Evolutionary conservation across 2,797 vertebrate genomes (phyloP), one percentile per base, ranked within the genome.

Genomic region (Oreochromis grahami): DNA sequence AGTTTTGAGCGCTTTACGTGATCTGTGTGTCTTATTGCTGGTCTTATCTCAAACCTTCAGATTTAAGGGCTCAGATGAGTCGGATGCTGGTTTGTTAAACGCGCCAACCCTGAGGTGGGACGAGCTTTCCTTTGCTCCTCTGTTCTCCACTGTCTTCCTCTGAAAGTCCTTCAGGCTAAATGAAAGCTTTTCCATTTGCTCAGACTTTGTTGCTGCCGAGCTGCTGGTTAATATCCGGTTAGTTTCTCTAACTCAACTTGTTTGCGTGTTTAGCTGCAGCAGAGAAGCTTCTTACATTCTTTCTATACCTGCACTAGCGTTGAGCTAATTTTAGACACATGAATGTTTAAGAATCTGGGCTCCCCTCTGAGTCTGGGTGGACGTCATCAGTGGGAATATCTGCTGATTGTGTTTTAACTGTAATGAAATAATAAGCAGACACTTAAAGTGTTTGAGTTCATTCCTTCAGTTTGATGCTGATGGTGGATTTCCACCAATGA

Each of bases 1-100:
- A 96, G 82, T 97, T 97, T 65, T 97, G 94, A 97, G 70, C 26
- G 15, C 78, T 88, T 78, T 14, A 34, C 13, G 9, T 70, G 24
- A 79, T 80, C 79, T 43, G 26, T 41, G 43, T 70, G 77, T 86
- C 76, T 74, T 82, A 65, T 56, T 52, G 78, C 81, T 81, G 80
- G 41, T 84, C 45, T 86, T 87, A 84, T 83, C 78, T 88, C 77
- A 76, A 17, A 81, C 12, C 52, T 52, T 29, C 24, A 21, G 77
- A 56, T 79, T 76, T 65, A 86, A 87, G 87, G 84, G 85, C 83
- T 90, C 53, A 74, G 74, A 52, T 12, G 48, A 41, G 34, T 2
- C n/a, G 4, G 58, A 76, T 52, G 79, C 58, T 83, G 36, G 55
- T 43, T 51, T 19, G 74, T 50, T 81, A 19, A 79, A 83, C 32